Base-by-base conservation (phyloP, 2,888 invertebrate species). In the Marronus borbonicus region DNA sequence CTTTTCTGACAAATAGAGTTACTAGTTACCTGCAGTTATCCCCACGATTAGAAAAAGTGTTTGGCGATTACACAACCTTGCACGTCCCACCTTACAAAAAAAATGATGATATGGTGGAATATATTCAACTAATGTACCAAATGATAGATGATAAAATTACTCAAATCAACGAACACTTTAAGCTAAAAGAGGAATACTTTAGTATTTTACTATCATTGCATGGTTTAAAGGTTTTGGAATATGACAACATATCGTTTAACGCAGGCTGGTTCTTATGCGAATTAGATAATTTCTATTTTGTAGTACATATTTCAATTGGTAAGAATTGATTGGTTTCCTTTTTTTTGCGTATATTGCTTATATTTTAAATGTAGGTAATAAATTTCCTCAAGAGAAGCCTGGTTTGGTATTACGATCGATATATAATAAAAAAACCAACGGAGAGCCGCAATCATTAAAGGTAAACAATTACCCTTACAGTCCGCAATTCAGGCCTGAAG, bases 211-310 rank as follows among this genome's bases (percentile, higher is more conserved):
- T 90, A 50, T 85, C 87, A 44, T 84, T 85, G 70, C 89, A 88
- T 85, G 88, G 88, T 69, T 85, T 87, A 74, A 88, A 87, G 75
- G 85, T 91, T 52, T 79, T 91, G 31, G 91, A 91, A 83, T 91
- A 90, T 85, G 91, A 91, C 85, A 85, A 87, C 70, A 85, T 87
- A 50, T 83, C 83, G 5, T 90, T 89, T 83, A 85, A 84, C 17
- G 88, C 87, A 80, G 90, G 92, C 20, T 90, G 91, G 20, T 91
- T 93, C 83, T 85, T 93, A 36, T 91, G 92, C 86, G 91, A 92
- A 86, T 90, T 91, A 86, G 90, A 92, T 83, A 91, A 91, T 84
- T 92, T 92, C 85, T 91, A 92, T 85, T 93, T 92, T 89, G 89
- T 93, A 68, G 87, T 93, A 36, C 90, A 90, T 81, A 90, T 93